These are phyloP conservation scores for Orbicella faveolata DNA, from an alignment of 64 coral and sea anemone species.

Conservation along the genomic window DNA sequence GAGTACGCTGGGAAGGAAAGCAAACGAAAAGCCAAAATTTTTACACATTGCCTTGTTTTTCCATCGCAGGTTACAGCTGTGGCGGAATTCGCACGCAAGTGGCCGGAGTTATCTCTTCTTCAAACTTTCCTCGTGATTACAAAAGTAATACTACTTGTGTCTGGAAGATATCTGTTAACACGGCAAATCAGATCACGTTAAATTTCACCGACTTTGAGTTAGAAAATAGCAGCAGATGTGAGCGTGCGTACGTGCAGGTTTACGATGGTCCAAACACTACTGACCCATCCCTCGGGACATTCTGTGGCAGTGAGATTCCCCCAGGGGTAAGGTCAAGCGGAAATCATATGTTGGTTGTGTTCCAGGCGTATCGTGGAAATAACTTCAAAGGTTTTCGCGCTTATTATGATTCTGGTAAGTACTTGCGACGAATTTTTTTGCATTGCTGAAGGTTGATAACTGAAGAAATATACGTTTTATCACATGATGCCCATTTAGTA, in stretches of 20 bases:
- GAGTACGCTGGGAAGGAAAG: background rate
- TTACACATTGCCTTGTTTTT: background rate
- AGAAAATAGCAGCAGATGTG: slow-evolving; percentile 51
- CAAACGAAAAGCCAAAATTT: background rate
- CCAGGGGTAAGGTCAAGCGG: slow-evolving; percentile 49
- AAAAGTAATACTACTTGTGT: slow-evolving; percentile 52
- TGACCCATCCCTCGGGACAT: slow-evolving; percentile 48
- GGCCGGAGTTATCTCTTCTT: slow-evolving; percentile 74
- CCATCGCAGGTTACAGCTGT: slow-evolving; percentile 61
- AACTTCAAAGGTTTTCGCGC: slow-evolving; percentile 73
- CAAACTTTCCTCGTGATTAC: slow-evolving; percentile 61
- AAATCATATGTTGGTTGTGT: slow-evolving; percentile 69
- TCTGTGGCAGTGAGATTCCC: slow-evolving; percentile 68
- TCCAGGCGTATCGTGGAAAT: slow-evolving; percentile 29
- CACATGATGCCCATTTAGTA: too few relatives aligned
- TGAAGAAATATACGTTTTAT: background rate
- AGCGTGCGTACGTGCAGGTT: slow-evolving; percentile 48
- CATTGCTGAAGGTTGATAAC: background rate
- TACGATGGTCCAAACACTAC: slow-evolving; percentile 71
- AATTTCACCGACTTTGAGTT: slow-evolving; percentile 82
- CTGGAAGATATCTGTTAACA: slow-evolving; percentile 64
- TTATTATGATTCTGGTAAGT: slow-evolving; percentile 86
- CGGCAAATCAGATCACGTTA: slow-evolving; percentile 69
- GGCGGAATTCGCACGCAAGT: slow-evolving; percentile 56
- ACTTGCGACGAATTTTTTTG: background rate